Evolutionary conservation across 1,140 invertebrate species (phyloP).

Genomic region (Drosophila lacertosa): DNA sequence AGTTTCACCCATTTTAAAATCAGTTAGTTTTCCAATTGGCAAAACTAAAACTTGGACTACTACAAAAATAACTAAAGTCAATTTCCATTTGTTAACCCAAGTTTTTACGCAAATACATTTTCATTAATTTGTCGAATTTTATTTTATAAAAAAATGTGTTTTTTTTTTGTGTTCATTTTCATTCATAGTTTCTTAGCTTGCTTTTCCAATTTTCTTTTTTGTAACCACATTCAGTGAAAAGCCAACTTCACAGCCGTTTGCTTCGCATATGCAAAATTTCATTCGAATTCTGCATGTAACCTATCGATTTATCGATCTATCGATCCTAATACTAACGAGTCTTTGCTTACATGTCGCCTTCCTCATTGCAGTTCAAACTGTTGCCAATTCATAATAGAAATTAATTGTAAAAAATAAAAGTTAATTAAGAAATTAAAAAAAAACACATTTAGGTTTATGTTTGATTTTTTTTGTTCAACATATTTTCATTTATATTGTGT

Average conservation of each 20-base stretch:
- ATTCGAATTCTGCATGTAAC: constrained; percentile 45
- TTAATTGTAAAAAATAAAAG: constrained; percentile 11
- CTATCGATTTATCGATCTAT: constrained; percentile 26
- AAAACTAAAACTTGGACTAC: constrained; percentile 50
- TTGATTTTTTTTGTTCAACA: constrained; percentile 63
- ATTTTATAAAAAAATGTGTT: constrained; percentile 9
- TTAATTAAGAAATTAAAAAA: constrained; percentile 40
- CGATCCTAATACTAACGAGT: constrained; percentile 56
- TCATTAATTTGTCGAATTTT: constrained; percentile 4
- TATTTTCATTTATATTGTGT: constrained; percentile 63
- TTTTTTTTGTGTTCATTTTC: constrained; percentile 6
- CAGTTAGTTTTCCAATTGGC: constrained; percentile 35
- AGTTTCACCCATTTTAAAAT: constrained; percentile 43
- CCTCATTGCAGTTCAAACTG: constrained; percentile 5
- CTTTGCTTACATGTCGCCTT: constrained; percentile 52
- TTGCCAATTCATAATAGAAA: constrained; percentile 10
- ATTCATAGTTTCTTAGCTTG: constrained; percentile 15
- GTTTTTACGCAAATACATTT: constrained; percentile 3
- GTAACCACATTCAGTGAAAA: constrained; percentile 27
- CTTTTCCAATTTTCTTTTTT: constrained; percentile 20
- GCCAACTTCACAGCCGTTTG: constrained; percentile 80
- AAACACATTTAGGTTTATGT: constrained; percentile 61
- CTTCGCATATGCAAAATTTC: constrained; percentile 63
- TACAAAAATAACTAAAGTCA: constrained; percentile 41
- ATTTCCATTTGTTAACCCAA: constrained; percentile 13